These are phyloP conservation scores for Lasioglossum oenotherae DNA, from an alignment of 2,888 invertebrate genomes.

Conservation along the genomic window DNA sequence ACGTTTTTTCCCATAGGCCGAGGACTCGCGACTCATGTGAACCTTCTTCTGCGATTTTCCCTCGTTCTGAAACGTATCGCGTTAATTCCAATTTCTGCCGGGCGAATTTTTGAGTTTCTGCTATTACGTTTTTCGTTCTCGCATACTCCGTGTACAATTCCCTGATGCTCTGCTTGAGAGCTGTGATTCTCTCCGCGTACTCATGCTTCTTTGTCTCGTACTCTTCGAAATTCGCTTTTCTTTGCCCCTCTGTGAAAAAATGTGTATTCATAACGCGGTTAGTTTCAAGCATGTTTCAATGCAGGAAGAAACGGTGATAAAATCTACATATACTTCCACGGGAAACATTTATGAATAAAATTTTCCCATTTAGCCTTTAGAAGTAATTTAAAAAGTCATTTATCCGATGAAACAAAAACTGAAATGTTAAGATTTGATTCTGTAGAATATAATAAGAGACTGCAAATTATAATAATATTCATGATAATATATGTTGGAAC, in stretches of 20 bases:
- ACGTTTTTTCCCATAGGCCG: slow-evolving; percentile 74
- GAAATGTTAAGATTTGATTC: too few species aligned
- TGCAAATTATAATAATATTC: neutral
- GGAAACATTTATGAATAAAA: neutral
- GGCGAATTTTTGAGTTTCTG: neutral
- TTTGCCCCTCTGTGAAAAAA: slow-evolving; percentile 90
- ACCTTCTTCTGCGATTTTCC: slow-evolving; percentile 76
- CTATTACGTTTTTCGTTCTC: slow-evolving; percentile 85
- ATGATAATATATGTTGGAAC: neutral
- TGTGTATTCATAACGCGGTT: slow-evolving; percentile 1
- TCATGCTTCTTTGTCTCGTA: slow-evolving; percentile 91
- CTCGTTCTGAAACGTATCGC: slow-evolving; percentile 75
- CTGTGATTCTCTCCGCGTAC: slow-evolving; percentile 89
- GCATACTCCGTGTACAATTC: slow-evolving; percentile 87
- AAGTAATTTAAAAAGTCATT: neutral
- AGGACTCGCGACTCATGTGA: slow-evolving; percentile 72
- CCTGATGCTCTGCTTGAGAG: slow-evolving; percentile 91
- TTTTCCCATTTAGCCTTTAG: neutral
- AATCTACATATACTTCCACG: neutral
- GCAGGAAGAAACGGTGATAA: neutral
- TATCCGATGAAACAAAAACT: neutral
- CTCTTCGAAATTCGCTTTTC: slow-evolving; percentile 93
- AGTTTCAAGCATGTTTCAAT: neutral
- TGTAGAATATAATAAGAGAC: neutral
- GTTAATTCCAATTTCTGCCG: neutral